These are phyloP conservation scores for Drepana arcuata DNA, from an alignment of 1,140 invertebrate species.

Conservation along the genomic window DNA sequence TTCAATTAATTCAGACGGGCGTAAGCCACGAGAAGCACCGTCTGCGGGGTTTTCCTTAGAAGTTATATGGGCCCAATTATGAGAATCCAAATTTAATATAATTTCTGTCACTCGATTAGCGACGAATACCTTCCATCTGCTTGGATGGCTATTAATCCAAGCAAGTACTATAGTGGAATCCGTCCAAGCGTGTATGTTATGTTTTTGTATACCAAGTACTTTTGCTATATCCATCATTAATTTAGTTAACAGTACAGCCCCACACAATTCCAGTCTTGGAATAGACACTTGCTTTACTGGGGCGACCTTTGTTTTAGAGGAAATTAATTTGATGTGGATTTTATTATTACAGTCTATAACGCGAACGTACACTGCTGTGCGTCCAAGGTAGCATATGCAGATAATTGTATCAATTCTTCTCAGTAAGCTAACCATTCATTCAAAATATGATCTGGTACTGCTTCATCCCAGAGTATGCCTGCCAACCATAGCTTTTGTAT, in stretches of 20 bases:
- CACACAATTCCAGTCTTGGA: not conserved
- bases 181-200: not conserved
- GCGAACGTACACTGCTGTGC: not conserved
- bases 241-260: not conserved
- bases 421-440: too few relatives aligned
- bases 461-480: constrained; percentile 39
- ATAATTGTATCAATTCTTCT: too few relatives aligned
- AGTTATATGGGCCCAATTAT: not conserved
- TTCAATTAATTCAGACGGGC: not conserved
- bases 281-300: not conserved
- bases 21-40: not conserved
- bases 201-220: not conserved
- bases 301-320: not conserved
- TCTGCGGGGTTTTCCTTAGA: not conserved
- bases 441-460: too few relatives aligned
- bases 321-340: not conserved
- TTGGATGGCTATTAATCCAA: not conserved
- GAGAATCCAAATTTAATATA: not conserved
- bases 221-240: not conserved
- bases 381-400: too few relatives aligned
- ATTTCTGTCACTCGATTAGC: not conserved
- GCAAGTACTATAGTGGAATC: not conserved
- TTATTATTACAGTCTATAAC: too few relatives aligned
- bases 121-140: not conserved
- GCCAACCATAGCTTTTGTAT: constrained; percentile 45